Evolutionary conservation across 1,140 invertebrate genomes (phyloP).

Genomic region (Drosophila orosa): DNA sequence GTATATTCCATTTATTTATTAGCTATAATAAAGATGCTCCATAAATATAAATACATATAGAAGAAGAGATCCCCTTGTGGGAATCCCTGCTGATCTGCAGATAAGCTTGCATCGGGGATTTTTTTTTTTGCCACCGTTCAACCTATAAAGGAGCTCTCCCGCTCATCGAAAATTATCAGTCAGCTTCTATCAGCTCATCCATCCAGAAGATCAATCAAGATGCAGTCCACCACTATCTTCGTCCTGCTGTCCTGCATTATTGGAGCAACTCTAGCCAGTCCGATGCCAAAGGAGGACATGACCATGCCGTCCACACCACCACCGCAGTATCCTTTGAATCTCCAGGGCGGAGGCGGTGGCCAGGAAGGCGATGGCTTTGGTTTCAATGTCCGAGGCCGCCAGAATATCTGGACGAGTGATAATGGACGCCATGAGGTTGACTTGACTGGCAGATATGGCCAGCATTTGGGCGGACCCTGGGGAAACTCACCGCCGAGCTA

Average conservation of each 20-base stretch:
- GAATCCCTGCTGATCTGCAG: not conserved
- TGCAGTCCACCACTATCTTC: slow-evolving; percentile 10
- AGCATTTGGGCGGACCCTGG: slow-evolving; percentile 62
- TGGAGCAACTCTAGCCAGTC: slow-evolving; percentile 4
- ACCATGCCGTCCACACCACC: slow-evolving; percentile 15
- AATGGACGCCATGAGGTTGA: slow-evolving; percentile 63
- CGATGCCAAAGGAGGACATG: slow-evolving; percentile 17
- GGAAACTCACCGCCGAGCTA: slow-evolving; percentile 51
- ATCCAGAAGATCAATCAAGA: slow-evolving; percentile 7
- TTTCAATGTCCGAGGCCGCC: slow-evolving; percentile 24
- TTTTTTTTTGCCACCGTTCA: not conserved
- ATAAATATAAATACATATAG: not conserved
- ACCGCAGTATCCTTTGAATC: slow-evolving; percentile 27
- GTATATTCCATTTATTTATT: not conserved
- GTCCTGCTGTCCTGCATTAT: slow-evolving; percentile 9
- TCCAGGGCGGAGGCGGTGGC: slow-evolving; percentile 58
- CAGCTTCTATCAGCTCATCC: not conserved
- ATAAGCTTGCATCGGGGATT: slow-evolving; percentile 26
- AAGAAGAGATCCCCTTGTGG: slow-evolving; percentile 6
- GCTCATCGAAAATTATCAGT: slow-evolving; percentile 20
- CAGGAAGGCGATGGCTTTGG: slow-evolving; percentile 50
- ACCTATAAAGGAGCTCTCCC: slow-evolving; percentile 26
- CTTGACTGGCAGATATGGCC: slow-evolving; percentile 50
- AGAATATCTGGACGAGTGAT: slow-evolving; percentile 63
- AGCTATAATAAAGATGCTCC: not conserved